Percentiles rank a stretch among this genome's conserved stretches.
Evolutionary conservation across 2,888 invertebrate species (phyloP).

Genomic region (Latrodectus hesperus): DNA sequence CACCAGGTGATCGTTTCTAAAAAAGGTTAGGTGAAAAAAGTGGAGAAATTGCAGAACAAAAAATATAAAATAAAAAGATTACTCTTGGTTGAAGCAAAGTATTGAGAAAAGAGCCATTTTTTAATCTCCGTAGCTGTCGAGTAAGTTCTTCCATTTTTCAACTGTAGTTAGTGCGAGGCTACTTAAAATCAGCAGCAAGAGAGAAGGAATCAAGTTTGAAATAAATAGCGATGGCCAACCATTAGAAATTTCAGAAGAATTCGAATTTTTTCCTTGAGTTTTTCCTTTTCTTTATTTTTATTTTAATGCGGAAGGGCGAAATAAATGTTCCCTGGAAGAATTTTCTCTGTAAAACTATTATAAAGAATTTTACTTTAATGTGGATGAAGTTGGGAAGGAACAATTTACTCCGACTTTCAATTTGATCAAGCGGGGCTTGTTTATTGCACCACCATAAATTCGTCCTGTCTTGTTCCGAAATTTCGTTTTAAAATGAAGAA

Average conservation of each 20-base stretch:
- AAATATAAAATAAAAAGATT: conserved; percentile 14
- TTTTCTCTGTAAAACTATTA: conserved; percentile 1
- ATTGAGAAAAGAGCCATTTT: conserved; percentile 27
- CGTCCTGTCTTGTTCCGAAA: neutral
- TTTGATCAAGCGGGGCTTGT: neutral
- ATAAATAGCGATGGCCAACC: conserved; percentile 8
- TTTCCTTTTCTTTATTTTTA: neutral
- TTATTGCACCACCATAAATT: neutral
- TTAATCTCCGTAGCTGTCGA: conserved; percentile 37
- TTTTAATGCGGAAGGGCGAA: neutral
- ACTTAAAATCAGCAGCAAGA: conserved; percentile 25
- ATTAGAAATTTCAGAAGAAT: conserved; percentile 1
- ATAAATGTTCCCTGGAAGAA: neutral
- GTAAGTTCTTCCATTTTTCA: conserved; percentile 42
- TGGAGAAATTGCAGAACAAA: neutral
- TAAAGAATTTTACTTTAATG: conserved; percentile 3
- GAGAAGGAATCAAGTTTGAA: conserved; percentile 15
- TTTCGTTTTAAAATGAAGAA: no score
- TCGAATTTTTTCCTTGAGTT: neutral
- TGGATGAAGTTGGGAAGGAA: neutral
- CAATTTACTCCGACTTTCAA: neutral
- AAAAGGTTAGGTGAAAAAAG: conserved; percentile 9
- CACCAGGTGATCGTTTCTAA: conserved; percentile 23
- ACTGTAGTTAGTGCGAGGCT: conserved; percentile 27
- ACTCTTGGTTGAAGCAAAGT: conserved; percentile 1